Evolutionary conservation across 2,113 vertebrate genomes (phyloP).

Genomic region (Prietella phreatophila): DNA sequence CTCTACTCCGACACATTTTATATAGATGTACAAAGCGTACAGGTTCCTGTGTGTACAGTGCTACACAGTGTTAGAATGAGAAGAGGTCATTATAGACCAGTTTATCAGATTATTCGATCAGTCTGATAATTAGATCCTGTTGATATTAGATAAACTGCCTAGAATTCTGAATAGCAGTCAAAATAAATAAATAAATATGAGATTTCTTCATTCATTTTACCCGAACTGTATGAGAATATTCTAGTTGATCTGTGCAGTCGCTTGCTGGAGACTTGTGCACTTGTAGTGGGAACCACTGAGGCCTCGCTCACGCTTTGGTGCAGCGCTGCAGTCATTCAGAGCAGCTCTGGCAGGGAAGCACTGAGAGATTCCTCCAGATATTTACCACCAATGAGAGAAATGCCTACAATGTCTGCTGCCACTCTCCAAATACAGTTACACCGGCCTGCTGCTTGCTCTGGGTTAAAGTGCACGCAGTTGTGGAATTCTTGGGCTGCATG

Average conservation of each 20-base stretch:
- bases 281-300: background rate
- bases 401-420: conserved; percentile 64
- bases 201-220: background rate
- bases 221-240: background rate
- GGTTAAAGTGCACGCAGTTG: conserved; percentile 59
- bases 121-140: no score
- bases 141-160: background rate
- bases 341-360: conserved; percentile 62
- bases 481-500: conserved; percentile 65
- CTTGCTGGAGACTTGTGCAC: background rate
- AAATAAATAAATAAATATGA: background rate
- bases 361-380: conserved; percentile 72
- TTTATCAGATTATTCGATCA: no score
- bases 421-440: conserved; percentile 61
- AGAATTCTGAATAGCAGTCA: background rate
- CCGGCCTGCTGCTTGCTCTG: conserved; percentile 50
- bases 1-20: no score
- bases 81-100: no score
- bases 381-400: conserved; percentile 76
- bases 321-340: conserved; percentile 55
- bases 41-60: background rate
- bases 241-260: background rate
- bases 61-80: no score
- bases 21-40: no score
- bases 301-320: background rate